Evolutionary conservation across 2,888 invertebrate species (phyloP), one percentile per base, ranked within the genome.

Genomic region (Icerya purchasi): DNA sequence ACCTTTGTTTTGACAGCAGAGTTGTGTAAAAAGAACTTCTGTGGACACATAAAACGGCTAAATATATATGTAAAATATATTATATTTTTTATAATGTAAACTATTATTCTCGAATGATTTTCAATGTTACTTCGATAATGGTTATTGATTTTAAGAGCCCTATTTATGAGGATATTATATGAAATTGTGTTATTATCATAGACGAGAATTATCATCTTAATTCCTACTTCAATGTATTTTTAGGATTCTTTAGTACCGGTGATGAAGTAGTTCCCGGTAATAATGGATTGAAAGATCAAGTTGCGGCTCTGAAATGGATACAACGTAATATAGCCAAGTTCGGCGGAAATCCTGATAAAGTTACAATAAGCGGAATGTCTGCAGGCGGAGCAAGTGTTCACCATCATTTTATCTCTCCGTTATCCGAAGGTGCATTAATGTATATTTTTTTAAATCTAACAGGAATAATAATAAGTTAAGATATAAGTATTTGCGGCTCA

Each of bases 331-430:
- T 70, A 22, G 57, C 61, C 5, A 56, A 61, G 25, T 71, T 71
- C 61, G 70, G 70, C 20, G 71, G 72, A 2, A 65, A 69, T 56
- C 63, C 62, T 3, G 62, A 65, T 5, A 66, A 62, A 56, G 65
- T 72, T 56, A 70, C 70, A 2, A 56, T 71, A 1, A 66, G 67
- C 2, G 72, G 71, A 1, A 65, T 70, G 58, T 71, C 71, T 54
- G 69, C 71, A 1, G 71, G 71, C 3, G 67, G 69, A 3, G 67
- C 67, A 1, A 64, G 69, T 58, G 67, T 66, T 18, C 70, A 71
- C 61, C 68, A 66, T 54, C 65, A 71, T 58, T 65, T 68, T 60
- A 58, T 72, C 22, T 67, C 70, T 2, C 66, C 68, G 18, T 65
- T 68, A 63, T 63, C 70, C 1, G 63, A 59, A 54, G 68, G 68